Conservation (phyloP, 2,113 vertebrate genomes). For the Cromileptes altivelis region DNA sequence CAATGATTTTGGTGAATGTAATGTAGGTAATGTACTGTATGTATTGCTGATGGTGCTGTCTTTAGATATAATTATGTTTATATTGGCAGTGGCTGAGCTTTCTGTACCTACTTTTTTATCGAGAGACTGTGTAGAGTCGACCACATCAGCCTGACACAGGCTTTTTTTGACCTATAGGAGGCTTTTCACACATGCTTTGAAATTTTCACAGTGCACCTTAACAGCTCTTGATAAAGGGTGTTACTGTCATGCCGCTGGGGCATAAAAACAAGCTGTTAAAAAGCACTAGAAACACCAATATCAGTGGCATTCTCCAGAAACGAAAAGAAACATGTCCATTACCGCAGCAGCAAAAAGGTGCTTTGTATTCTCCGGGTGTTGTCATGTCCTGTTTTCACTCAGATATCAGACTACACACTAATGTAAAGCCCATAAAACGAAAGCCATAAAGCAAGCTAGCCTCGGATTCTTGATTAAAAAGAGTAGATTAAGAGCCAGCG, state of each 20-base stretch:
- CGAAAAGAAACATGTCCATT: slow-evolving; percentile 43
- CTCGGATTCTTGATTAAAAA: slow-evolving; percentile 69
- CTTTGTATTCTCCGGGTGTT: slow-evolving; percentile 44
- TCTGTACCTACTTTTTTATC: slow-evolving; percentile 1
- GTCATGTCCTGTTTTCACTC: slow-evolving; percentile 45
- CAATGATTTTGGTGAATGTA: background rate
- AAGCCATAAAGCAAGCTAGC: slow-evolving; percentile 48
- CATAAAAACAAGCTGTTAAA: slow-evolving; percentile 69
- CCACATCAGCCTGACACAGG: slow-evolving; percentile 35
- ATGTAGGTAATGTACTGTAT: background rate
- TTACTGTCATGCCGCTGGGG: slow-evolving; percentile 50
- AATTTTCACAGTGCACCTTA: slow-evolving; percentile 68
- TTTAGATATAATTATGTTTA: background rate
- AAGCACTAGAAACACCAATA: slow-evolving; percentile 59
- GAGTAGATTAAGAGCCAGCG: slow-evolving; percentile 52
- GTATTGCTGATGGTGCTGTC: background rate
- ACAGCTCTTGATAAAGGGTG: slow-evolving; percentile 71
- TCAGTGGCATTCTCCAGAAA: slow-evolving; percentile 42
- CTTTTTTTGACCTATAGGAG: slow-evolving; percentile 70
- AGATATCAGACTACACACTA: slow-evolving; percentile 30
- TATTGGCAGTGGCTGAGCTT: background rate
- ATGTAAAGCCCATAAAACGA: slow-evolving; percentile 60
- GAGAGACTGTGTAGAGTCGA: slow-evolving; percentile 31
- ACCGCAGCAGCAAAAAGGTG: slow-evolving; percentile 26
- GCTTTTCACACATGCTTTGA: slow-evolving; percentile 75